These are phyloP conservation scores for Morus bassanus DNA, from an alignment of 2,797 vertebrate species.

Conservation along the genomic window DNA sequence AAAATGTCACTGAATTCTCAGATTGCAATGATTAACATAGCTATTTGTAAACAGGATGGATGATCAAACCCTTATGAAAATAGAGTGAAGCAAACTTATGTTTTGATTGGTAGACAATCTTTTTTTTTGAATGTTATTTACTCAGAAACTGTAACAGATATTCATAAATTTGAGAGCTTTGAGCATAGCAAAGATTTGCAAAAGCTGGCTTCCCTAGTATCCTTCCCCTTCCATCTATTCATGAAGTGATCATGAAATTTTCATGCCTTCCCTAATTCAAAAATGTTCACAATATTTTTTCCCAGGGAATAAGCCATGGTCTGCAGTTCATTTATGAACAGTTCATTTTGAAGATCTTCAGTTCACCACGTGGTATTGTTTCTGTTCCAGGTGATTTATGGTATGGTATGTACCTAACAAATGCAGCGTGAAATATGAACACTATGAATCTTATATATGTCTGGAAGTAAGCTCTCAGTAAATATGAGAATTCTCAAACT, in stretches of 20 bases:
- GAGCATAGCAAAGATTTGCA: background rate
- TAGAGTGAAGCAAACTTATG: background rate
- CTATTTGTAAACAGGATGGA: slow-evolving; percentile 57
- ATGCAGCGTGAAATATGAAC: background rate
- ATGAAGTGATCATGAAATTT: background rate
- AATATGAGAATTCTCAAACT: background rate
- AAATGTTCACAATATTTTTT: background rate
- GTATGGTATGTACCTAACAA: slow-evolving; percentile 11
- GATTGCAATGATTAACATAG: slow-evolving; percentile 28
- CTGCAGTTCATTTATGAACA: slow-evolving; percentile 19
- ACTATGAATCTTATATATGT: background rate
- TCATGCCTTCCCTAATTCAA: background rate
- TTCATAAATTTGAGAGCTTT: background rate
- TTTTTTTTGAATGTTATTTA: background rate
- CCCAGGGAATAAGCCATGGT: background rate
- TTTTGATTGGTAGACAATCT: background rate
- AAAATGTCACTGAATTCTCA: slow-evolving; percentile 38
- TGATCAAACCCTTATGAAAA: slow-evolving; percentile 31
- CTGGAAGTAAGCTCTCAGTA: background rate
- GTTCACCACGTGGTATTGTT: background rate
- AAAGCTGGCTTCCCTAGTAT: background rate
- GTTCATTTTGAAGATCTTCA: slow-evolving; percentile 12
- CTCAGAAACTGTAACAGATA: background rate
- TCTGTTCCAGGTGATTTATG: slow-evolving; percentile 40
- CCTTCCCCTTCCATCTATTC: background rate